Conservation (phyloP, 37 sponge, comb jelly and placozoan genomes). For the Theonella swinhoei region DNA sequence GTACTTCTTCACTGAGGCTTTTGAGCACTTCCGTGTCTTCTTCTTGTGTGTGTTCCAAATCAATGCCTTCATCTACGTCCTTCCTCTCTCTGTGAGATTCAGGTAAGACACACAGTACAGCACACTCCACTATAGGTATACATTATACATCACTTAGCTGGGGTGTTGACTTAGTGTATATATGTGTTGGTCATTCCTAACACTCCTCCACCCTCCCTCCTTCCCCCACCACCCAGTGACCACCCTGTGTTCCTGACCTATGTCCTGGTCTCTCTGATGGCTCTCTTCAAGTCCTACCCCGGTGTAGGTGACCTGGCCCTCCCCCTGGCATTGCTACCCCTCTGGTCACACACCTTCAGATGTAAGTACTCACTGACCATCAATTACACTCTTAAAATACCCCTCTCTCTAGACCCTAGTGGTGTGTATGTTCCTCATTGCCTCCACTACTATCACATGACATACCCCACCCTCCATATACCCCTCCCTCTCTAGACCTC, state of each 20-base stretch:
- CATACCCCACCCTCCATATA: too few species aligned
- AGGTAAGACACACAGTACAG: conserved; percentile 45
- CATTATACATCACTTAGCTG: not conserved
- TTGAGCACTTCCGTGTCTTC: conserved; percentile 93
- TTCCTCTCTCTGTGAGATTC: conserved; percentile 80
- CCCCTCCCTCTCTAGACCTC: too few species aligned
- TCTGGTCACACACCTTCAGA: conserved; percentile 90
- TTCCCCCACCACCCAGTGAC: conserved; percentile 43
- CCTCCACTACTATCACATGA: too few species aligned
- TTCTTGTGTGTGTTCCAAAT: conserved; percentile 97
- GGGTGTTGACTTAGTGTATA: not conserved
- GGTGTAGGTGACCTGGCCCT: conserved; percentile 82
- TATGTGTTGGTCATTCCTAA: not conserved
- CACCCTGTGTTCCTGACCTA: conserved; percentile 86
- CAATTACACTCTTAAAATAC: too few species aligned
- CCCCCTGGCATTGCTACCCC: conserved; percentile 87
- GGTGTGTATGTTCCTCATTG: too few species aligned
- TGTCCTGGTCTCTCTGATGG: conserved; percentile 62
- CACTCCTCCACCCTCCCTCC: not conserved
- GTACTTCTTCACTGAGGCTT: conserved; percentile 98
- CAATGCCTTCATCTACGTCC: conserved; percentile 79
- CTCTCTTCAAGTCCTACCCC: conserved; percentile 98
- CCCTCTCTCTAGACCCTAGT: too few species aligned
- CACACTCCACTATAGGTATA: not conserved
- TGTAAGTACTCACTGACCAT: too few species aligned